Evolutionary conservation across 2,797 vertebrate species (phyloP).

Genomic region (Neoniphon sammara): DNA sequence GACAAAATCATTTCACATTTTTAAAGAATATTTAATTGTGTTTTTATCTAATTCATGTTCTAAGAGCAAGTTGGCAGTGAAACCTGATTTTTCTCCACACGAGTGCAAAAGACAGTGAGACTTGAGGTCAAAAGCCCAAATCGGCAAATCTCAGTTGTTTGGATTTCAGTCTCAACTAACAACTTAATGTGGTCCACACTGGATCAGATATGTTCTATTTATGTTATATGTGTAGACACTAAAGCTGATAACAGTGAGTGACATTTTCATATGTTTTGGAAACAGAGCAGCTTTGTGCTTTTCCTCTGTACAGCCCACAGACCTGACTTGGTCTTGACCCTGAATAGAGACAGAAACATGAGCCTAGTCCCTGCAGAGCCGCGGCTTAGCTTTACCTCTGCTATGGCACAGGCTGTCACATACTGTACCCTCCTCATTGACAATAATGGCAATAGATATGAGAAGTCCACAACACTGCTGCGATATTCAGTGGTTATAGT

Average conservation of each 20-base stretch:
- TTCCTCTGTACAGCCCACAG: slow-evolving; percentile 45
- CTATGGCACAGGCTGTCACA: slow-evolving; percentile 49
- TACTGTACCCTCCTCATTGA: slow-evolving; percentile 12
- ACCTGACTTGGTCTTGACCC: slow-evolving; percentile 54
- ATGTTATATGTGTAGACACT: slow-evolving; percentile 12
- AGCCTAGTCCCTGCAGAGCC: slow-evolving; percentile 63
- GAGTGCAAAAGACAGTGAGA: no score
- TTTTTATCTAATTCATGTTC: no score
- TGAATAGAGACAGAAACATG: slow-evolving; percentile 78
- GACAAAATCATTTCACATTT: no score
- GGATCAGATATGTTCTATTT: neutral
- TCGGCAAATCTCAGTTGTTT: no score
- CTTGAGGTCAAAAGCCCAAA: no score
- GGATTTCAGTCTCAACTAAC: no score
- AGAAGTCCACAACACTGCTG: neutral
- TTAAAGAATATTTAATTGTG: no score
- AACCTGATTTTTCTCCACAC: no score
- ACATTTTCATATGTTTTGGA: slow-evolving; percentile 62
- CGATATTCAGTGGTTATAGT: slow-evolving; percentile 5
- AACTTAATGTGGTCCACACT: no score
- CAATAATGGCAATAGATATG: slow-evolving; percentile 24
- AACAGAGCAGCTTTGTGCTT: slow-evolving; percentile 46
- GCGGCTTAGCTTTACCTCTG: slow-evolving; percentile 61
- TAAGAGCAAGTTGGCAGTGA: no score
- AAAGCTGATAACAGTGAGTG: slow-evolving; percentile 35